Percentiles rank a stretch among this genome's conserved stretches.
These are phyloP conservation scores for Cyphomyrus discorhynchus DNA, from an alignment of 2,113 vertebrate species.

Conservation along the genomic window DNA sequence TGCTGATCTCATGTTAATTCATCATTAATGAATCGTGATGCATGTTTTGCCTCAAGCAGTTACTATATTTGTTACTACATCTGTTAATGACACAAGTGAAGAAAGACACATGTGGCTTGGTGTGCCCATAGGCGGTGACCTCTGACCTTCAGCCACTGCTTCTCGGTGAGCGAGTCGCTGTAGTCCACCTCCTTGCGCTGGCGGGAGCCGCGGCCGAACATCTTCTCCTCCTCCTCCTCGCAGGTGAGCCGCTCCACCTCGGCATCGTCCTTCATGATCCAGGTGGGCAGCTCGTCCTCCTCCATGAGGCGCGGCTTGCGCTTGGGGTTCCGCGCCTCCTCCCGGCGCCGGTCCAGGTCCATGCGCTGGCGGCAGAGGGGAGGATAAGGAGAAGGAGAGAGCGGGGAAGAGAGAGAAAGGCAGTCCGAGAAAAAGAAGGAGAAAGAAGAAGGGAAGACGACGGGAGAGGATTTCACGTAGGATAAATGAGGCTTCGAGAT, in stretches of 20 bases:
- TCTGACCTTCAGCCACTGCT: background rate
- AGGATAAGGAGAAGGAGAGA: background rate
- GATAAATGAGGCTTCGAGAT: background rate
- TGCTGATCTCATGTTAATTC: background rate
- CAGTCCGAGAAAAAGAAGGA: background rate
- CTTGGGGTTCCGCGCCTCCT: constrained; percentile 90
- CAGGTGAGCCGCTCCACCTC: constrained; percentile 91
- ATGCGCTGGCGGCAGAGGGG: background rate
- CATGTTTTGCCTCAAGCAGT: too few relatives aligned
- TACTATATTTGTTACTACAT: background rate
- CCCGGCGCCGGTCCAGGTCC: constrained; percentile 70
- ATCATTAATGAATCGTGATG: background rate
- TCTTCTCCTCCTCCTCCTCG: constrained; percentile 93
- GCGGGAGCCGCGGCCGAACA: constrained; percentile 89
- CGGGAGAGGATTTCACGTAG: background rate
- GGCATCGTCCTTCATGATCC: constrained; percentile 93
- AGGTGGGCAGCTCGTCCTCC: constrained; percentile 83
- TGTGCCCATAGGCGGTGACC: background rate
- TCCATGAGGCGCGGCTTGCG: constrained; percentile 91
- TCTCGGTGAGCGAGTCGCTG: constrained; percentile 81
- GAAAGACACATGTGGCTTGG: background rate
- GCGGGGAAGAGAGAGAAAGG: background rate
- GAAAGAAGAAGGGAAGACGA: background rate
- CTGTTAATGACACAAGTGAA: background rate
- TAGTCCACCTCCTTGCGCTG: constrained; percentile 96